A percentile compares a stretch with the other conserved stretches of the same genome.
phyloP scores from a whole-genome alignment of 1,140 invertebrate species.

The Caerostris darwini region DNA sequence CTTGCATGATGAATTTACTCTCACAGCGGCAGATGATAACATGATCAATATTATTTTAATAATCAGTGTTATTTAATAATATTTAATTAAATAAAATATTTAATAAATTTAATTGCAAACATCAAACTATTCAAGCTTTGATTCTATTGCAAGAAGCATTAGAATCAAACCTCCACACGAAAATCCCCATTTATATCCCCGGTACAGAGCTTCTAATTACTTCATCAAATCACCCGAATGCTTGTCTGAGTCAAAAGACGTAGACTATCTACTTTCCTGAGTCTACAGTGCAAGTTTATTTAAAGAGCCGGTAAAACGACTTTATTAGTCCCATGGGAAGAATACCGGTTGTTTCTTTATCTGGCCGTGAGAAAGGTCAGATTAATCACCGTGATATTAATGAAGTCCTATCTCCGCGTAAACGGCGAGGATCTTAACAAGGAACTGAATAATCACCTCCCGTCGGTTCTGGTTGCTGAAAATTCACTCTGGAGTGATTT shows the following conservation, averaged over 20 bases:
- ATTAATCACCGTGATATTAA: constrained; percentile 74
- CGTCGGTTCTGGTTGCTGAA: not conserved
- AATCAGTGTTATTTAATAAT: no score
- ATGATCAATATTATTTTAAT: no score
- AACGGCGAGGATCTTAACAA: constrained; percentile 21
- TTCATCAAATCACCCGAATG: constrained; percentile 5
- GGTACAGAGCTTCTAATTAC: not conserved
- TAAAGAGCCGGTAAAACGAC: constrained; percentile 53
- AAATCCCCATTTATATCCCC: not conserved
- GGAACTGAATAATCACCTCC: constrained; percentile 47
- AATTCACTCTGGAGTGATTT: not conserved
- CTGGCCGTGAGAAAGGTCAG: constrained; percentile 30
- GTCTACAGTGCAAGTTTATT: constrained; percentile 45
- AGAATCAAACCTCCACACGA: not conserved
- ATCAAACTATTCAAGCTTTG: not conserved
- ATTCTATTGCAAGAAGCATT: not conserved
- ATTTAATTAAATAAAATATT: no score
- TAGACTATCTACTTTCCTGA: not conserved
- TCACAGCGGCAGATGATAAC: no score
- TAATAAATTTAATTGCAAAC: no score
- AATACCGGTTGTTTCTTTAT: constrained; percentile 67
- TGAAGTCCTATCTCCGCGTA: constrained; percentile 45
- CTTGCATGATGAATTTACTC: no score
- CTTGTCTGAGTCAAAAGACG: not conserved
- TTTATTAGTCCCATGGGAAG: constrained; percentile 50